Evolutionary conservation across 2,888 invertebrate species (phyloP), one percentile per base, ranked within the genome.

Genomic region (Hetaerina titia): DNA sequence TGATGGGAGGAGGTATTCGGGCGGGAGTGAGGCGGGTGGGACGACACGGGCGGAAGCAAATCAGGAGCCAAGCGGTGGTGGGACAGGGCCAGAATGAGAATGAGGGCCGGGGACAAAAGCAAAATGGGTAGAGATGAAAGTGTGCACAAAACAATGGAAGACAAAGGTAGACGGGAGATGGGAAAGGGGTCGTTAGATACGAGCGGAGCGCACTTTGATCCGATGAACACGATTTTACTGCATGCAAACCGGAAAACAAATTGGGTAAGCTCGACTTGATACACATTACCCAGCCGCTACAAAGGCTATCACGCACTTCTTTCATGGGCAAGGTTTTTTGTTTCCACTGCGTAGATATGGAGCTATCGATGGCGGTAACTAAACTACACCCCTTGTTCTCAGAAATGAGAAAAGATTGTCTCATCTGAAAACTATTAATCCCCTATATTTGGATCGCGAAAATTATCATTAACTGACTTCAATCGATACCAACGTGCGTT

Each of bases 111-210:
- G 69, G 69, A 69, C 69, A 69, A 69, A 69, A 81, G 81, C 81
- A 81, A 81, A 81, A 31, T 15, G 31, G 25, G 9, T 5, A 0
- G 11, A 31, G 25, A 31, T 81, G 81, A 81, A 81, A 81, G 81
- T 81, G 81, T 31, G 81, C 81, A 31, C 81, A 81, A 81, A 81
- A 81, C 81, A 81, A 81, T 81, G 81, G 81, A 31, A 13, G 81
- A 81, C 81, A 81, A 25, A 31, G 81, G 69, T 69, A 13, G 31
- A 31, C 25, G 69, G 45, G n/a, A 15, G 81, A 31, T 11, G 31
- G 69, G 69, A 69, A 22, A 22, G 69, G 17, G 19, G 22, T 25
- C 31, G 81, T 9, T 31, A 31, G 81, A 81, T 31, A 13, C 25
- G 81, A 81, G 13, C 11, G 13, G 31, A 19, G n/a, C 81, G 25